Conservation (phyloP, 1,140 invertebrate genomes). For the Hylaeus volcanicus region DNA sequence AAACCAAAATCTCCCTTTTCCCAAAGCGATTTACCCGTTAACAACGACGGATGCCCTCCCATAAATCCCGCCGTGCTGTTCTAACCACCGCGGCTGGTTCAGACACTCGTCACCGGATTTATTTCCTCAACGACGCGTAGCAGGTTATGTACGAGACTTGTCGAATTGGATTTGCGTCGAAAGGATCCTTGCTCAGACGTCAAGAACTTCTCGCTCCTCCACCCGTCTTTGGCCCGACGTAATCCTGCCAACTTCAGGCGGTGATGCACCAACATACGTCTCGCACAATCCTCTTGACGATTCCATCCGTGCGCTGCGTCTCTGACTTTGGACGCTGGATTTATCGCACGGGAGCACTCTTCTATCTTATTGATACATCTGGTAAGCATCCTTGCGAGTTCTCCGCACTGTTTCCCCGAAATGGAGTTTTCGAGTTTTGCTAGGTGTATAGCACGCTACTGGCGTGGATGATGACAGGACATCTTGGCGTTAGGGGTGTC, state of each 20-base stretch:
- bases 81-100: conserved; percentile 24
- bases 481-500: no score
- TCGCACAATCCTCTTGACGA: conserved; percentile 17
- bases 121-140: conserved; percentile 30
- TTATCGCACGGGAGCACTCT: conserved; percentile 27
- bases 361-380: conserved; percentile 18
- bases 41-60: conserved; percentile 41
- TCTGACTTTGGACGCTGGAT: conserved; percentile 23
- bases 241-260: conserved; percentile 42
- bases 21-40: conserved; percentile 25
- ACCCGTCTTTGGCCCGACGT: not conserved
- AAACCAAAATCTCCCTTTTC: conserved; percentile 13
- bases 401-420: no score
- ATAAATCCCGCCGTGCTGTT: conserved; percentile 1
- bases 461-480: no score
- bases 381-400: not conserved
- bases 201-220: conserved; percentile 43
- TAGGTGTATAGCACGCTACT: no score
- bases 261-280: conserved; percentile 22
- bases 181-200: conserved; percentile 34
- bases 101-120: conserved; percentile 50
- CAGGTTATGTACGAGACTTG: conserved; percentile 30
- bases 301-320: not conserved
- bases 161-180: conserved; percentile 50
- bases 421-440: not conserved